A percentile compares a stretch with the other conserved stretches of the same genome.
These are phyloP conservation scores for Psix sp. DNA, from an alignment of 1,140 invertebrate genomes.

Conservation along the genomic window DNA sequence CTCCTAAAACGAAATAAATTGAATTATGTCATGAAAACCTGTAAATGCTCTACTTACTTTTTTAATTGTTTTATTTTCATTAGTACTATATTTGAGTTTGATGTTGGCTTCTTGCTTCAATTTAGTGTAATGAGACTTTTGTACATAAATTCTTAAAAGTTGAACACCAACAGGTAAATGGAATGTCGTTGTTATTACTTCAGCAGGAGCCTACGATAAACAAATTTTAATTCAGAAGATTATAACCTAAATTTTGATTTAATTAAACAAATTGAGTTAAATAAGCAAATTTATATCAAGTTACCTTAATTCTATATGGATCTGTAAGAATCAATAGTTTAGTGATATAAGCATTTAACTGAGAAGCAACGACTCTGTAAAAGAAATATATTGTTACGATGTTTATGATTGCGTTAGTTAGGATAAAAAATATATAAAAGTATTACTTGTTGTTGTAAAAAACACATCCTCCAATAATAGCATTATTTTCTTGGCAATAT, in stretches of 20 bases:
- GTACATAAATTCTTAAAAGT: slow-evolving; percentile 85
- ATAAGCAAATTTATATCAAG: slow-evolving; percentile 9
- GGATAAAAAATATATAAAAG: slow-evolving; percentile 7
- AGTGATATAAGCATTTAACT: slow-evolving; percentile 84
- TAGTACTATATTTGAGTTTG: slow-evolving; percentile 64
- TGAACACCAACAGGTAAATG: slow-evolving; percentile 87
- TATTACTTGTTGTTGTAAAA: slow-evolving; percentile 89
- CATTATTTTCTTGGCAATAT: slow-evolving; percentile 84
- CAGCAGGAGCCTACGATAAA: slow-evolving; percentile 80
- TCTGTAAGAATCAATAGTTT: slow-evolving; percentile 87
- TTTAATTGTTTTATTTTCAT: slow-evolving; percentile 61
- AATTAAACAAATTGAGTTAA: slow-evolving; percentile 20
- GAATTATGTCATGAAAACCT: too few species aligned
- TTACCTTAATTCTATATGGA: slow-evolving; percentile 87
- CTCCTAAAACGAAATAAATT: too few species aligned
- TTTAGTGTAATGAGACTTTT: slow-evolving; percentile 78
- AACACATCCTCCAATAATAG: slow-evolving; percentile 85
- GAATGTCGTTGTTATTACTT: slow-evolving; percentile 81
- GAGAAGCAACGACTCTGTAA: slow-evolving; percentile 86
- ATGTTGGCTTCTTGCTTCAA: slow-evolving; percentile 66
- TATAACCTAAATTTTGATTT: not conserved
- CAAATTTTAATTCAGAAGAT: slow-evolving; percentile 17
- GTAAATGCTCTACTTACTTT: too few species aligned
- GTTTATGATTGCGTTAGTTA: not conserved
- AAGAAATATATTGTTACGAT: slow-evolving; percentile 30